Percentiles rank a stretch among this genome's conserved stretches.
These are phyloP conservation scores for Spinus pinus DNA, from an alignment of 2,797 vertebrate genomes.

Conservation along the genomic window DNA sequence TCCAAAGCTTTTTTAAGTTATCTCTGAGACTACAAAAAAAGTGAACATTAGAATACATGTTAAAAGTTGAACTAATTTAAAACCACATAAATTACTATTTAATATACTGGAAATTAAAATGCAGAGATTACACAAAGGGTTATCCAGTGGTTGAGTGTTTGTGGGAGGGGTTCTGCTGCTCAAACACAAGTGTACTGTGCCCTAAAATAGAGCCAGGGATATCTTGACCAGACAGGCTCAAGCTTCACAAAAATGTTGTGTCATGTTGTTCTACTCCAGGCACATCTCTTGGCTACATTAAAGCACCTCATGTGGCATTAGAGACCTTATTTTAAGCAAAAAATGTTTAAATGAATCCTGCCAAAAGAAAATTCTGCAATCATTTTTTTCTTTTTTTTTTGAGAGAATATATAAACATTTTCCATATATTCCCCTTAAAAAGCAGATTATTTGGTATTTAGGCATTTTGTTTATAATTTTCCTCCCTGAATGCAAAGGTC, in stretches of 20 bases:
- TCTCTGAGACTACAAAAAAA: not conserved
- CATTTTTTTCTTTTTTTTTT: not conserved
- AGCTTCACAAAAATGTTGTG: not conserved
- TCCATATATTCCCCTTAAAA: not conserved
- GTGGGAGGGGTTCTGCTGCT: not conserved
- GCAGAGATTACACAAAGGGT: not conserved
- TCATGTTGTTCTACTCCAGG: accelerated
- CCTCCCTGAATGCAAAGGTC: not conserved
- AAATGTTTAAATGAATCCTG: not conserved
- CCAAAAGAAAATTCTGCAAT: not conserved
- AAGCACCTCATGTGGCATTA: not conserved
- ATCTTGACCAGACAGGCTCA: not conserved
- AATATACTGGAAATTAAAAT: not conserved
- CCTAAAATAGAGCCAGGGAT: accelerated
- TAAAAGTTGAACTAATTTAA: not conserved
- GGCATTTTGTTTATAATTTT: not conserved
- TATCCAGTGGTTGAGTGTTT: not conserved
- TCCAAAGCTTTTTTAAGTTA: not conserved
- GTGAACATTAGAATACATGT: accelerated
- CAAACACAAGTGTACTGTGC: not conserved
- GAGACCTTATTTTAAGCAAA: not conserved
- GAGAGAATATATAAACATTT: not conserved
- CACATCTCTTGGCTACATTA: not conserved
- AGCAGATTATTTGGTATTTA: not conserved
- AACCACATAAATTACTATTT: not conserved